Base-by-base conservation (phyloP, 2,113 vertebrate species). In the Lagopus muta region DNA sequence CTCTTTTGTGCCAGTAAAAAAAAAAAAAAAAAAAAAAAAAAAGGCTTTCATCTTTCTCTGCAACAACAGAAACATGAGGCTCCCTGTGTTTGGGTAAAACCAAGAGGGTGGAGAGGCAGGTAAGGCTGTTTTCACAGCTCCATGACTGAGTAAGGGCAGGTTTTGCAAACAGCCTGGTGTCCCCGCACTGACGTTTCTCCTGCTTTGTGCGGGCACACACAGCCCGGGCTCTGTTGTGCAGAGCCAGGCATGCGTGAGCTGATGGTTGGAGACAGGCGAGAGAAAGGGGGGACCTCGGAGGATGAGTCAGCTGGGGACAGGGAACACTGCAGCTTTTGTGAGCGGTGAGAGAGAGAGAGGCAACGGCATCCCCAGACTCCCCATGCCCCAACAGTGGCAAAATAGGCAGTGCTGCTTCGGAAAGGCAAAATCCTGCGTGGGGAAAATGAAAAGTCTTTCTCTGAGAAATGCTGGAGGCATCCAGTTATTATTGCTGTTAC, bases 221-320 rank as follows among this genome's bases (percentile, higher is more conserved):
- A 92, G 91, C 84, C 62, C 92, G 2, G 27, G 27, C 73, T 91
- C 90, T 95, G 91, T 95, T 94, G 57, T 94, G 93, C 88, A 95
- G 82, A 94, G 86, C 45, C 94, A 97, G 93, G 94, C 96, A 97
- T 95, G 96, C 94, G 16, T 96, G 95, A 93, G 73, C 92, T 96
- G 94, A 97, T 97, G 19, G 66, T 92, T 90, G 83, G 73, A 95
- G 96, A 95, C 95, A 96, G 75, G 91, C 5, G 6, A 90, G 92
- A 90, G 82, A 81, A 82, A 81, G 72, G 94, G 78, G 95, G 93
- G 71, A 94, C 66, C 66, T 90, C 17, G 15, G 86, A 95, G 91
- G 95, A 95, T 3, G 86, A 96, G 94, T 96, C 96, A 97, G 90
- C 2, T 90, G 80, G 93, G 95, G 95, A 97, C 94, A 97, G 76